Percentiles rank a stretch among this genome's conserved stretches.
phyloP scores from a whole-genome alignment of 2,113 vertebrate genomes.

The Vimba vimba region DNA sequence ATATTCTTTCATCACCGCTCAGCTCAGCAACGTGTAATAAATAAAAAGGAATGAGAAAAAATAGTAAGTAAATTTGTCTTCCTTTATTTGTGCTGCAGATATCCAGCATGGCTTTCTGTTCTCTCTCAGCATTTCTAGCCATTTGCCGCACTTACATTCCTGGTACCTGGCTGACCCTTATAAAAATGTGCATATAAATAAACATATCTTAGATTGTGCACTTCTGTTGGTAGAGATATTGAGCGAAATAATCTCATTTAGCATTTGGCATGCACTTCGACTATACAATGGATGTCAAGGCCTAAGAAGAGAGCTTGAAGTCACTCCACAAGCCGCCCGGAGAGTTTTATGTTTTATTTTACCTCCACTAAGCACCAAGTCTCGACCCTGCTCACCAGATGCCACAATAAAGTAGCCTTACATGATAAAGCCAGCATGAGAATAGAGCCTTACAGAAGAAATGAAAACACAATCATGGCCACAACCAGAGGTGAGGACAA shows the following conservation, averaged over 20 bases:
- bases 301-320: slow-evolving; percentile 44
- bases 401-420: slow-evolving; percentile 23
- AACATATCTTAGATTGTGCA: slow-evolving; percentile 24
- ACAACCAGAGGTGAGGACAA: slow-evolving; percentile 22
- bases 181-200: slow-evolving; percentile 50
- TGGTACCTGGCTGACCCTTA: slow-evolving; percentile 15
- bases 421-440: slow-evolving; percentile 41
- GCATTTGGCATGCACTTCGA: slow-evolving; percentile 1
- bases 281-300: slow-evolving; percentile 43
- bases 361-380: slow-evolving; percentile 32
- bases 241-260: slow-evolving; percentile 31
- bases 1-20: slow-evolving; percentile 27
- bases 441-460: slow-evolving; percentile 33
- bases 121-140: slow-evolving; percentile 7
- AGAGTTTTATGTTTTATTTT: slow-evolving; percentile 44
- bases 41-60: neutral
- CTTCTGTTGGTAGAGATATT: slow-evolving; percentile 25
- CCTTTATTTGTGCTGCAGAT: neutral
- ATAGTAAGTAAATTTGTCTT: neutral
- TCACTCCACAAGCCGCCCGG: neutral
- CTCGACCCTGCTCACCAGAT: slow-evolving; percentile 27
- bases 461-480: slow-evolving; percentile 4
- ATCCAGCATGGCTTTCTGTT: slow-evolving; percentile 5
- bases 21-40: neutral
- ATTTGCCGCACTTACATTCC: slow-evolving; percentile 28